A percentile compares a stretch with the other conserved stretches of the same genome.
Evolutionary conservation across 2,888 invertebrate species (phyloP).

Genomic region (Mechanitis messenoides): DNA sequence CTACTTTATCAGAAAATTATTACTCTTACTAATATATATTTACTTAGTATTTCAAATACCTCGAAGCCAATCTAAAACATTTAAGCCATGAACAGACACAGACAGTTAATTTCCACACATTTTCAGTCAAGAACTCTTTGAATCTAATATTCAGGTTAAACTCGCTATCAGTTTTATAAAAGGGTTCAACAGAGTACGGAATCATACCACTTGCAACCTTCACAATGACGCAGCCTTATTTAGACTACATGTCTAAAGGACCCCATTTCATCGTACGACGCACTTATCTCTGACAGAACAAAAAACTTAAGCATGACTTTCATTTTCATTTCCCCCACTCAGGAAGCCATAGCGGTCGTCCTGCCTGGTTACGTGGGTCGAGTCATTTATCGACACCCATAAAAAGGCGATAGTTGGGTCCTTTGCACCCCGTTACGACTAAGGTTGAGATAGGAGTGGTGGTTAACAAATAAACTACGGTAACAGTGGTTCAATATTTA

Average conservation of each 20-base stretch:
- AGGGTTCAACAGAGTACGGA: conserved; percentile 22
- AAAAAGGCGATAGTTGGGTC: conserved; percentile 45
- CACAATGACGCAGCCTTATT: conserved; percentile 26
- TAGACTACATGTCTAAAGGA: conserved; percentile 22
- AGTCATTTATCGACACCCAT: conserved; percentile 41
- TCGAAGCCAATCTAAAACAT: background rate
- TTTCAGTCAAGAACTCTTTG: background rate
- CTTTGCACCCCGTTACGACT: conserved; percentile 35
- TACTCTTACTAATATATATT: background rate
- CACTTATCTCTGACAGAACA: conserved; percentile 30
- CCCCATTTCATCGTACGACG: conserved; percentile 28
- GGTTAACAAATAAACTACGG: conserved; percentile 25
- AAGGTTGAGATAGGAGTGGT: conserved; percentile 23
- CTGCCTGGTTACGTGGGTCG: conserved; percentile 21
- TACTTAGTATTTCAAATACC: no score
- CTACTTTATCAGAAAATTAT: background rate
- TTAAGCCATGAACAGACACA: background rate
- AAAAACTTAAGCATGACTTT: conserved; percentile 33
- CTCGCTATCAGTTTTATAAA: conserved; percentile 9
- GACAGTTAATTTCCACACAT: background rate
- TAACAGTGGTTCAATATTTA: conserved; percentile 16
- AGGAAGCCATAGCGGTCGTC: conserved; percentile 33
- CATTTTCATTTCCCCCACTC: conserved; percentile 31
- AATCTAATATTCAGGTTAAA: background rate
- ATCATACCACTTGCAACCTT: conserved; percentile 28